Evolutionary conservation across 2,797 vertebrate species (phyloP).

Genomic region (Syngnathus rostellatus): DNA sequence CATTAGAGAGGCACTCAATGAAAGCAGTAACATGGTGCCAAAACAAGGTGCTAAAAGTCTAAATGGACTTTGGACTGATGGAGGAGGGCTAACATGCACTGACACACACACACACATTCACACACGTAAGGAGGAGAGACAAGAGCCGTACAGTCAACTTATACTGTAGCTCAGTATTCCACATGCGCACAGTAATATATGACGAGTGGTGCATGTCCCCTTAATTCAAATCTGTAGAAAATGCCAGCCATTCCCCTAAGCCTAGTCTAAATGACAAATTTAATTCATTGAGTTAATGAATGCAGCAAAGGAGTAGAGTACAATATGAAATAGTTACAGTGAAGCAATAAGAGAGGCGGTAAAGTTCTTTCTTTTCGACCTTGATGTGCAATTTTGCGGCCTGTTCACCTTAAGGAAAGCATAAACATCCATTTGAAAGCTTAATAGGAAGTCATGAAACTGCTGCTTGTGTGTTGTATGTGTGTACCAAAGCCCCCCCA

Average conservation of each 20-base stretch:
- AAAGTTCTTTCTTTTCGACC: conserved; percentile 27
- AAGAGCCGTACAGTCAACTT: conserved; percentile 36
- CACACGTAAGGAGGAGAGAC: conserved; percentile 31
- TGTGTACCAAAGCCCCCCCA: conserved; percentile 39
- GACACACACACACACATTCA: conserved; percentile 4
- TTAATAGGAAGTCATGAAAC: conserved; percentile 49
- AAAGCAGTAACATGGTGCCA: conserved; percentile 55
- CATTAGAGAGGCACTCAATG: conserved; percentile 52
- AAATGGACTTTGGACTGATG: conserved; percentile 47
- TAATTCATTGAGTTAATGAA: conserved; percentile 41
- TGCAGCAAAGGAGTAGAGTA: conserved; percentile 21
- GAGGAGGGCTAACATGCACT: conserved; percentile 21
- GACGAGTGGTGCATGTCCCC: conserved; percentile 14
- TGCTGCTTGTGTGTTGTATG: conserved; percentile 26
- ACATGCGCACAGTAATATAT: neutral
- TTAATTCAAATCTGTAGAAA: conserved; percentile 24
- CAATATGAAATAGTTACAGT: conserved; percentile 22
- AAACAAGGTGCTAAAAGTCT: conserved; percentile 66
- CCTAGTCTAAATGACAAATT: conserved; percentile 22
- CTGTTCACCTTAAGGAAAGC: conserved; percentile 44
- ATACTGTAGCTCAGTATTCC: neutral
- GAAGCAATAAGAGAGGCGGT: conserved; percentile 26
- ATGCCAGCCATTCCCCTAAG: conserved; percentile 20
- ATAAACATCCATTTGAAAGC: conserved; percentile 58
- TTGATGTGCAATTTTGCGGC: conserved; percentile 26